These are phyloP conservation scores for Puma concolor DNA, from an alignment of 2,113 vertebrate genomes.

Conservation along the genomic window DNA sequence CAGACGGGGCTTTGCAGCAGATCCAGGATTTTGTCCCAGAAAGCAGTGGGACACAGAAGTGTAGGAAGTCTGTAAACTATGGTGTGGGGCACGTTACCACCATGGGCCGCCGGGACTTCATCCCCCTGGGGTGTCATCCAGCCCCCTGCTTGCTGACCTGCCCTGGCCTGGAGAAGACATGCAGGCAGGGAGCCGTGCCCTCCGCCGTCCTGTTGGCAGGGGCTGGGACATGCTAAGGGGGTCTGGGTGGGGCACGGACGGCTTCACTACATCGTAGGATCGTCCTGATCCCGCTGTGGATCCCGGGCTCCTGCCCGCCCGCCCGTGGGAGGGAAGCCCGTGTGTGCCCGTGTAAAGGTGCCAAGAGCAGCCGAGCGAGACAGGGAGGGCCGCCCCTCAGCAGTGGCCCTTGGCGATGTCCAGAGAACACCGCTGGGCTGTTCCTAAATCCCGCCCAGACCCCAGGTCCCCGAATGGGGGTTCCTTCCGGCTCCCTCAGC, in stretches of 20 bases:
- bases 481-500: neutral
- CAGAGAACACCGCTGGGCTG: neutral
- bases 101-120: neutral
- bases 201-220: neutral
- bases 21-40: neutral
- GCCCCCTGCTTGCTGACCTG: neutral
- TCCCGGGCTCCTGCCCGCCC: neutral
- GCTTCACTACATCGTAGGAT: rapidly evolving
- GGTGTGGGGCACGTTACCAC: no score
- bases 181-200: rapidly evolving
- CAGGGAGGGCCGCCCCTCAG: neutral
- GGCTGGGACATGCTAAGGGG: rapidly evolving
- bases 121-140: no score
- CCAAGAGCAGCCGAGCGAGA: neutral
- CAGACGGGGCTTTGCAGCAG: neutral
- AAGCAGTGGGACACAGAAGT: neutral
- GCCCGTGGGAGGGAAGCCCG: neutral
- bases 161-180: neutral
- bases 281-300: neutral
- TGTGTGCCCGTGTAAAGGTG: rapidly evolving
- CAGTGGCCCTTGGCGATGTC: no score
- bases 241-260: neutral
- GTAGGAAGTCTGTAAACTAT: neutral
- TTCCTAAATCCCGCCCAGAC: neutral
- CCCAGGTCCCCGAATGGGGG: neutral